Evolutionary conservation across 2,888 invertebrate species (phyloP).

Genomic region (Tetropium fuscum): DNA sequence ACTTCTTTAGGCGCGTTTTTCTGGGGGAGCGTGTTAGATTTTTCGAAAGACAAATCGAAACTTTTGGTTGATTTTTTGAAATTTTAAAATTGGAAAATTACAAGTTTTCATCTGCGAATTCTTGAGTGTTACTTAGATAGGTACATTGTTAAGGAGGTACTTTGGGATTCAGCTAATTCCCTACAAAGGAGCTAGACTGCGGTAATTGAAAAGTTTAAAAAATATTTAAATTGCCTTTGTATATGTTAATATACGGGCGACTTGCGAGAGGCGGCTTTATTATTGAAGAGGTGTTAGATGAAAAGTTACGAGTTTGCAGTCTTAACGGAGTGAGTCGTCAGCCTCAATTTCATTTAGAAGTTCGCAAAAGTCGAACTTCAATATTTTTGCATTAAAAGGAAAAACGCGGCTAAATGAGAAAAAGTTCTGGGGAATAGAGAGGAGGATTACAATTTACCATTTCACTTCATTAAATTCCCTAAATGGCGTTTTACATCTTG

Average conservation of each 20-base stretch:
- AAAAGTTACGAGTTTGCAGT: conserved; percentile 43
- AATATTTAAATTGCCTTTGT: conserved; percentile 21
- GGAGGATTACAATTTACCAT: conserved; percentile 41
- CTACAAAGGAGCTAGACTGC: neutral
- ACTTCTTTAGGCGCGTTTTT: no score
- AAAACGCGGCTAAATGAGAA: conserved; percentile 51
- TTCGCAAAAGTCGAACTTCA: conserved; percentile 56
- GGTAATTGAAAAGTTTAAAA: conserved; percentile 5
- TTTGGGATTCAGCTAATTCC: neutral
- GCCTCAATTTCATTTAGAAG: conserved; percentile 56
- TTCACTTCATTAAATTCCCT: conserved; percentile 43
- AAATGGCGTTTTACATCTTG: conserved; percentile 20
- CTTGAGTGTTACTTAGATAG: no score
- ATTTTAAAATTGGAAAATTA: no score
- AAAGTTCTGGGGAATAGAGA: conserved; percentile 44
- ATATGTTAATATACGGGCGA: conserved; percentile 22
- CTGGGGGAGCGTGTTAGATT: no score
- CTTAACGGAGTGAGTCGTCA: conserved; percentile 43
- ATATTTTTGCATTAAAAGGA: conserved; percentile 55
- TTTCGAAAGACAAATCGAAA: no score
- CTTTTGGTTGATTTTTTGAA: no score
- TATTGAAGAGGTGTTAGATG: conserved; percentile 46
- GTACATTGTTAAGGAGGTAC: no score
- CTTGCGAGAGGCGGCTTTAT: conserved; percentile 33
- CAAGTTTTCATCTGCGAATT: no score